Conservation (phyloP, 2,888 invertebrate genomes). For the Aproaerema taeniolella region DNA sequence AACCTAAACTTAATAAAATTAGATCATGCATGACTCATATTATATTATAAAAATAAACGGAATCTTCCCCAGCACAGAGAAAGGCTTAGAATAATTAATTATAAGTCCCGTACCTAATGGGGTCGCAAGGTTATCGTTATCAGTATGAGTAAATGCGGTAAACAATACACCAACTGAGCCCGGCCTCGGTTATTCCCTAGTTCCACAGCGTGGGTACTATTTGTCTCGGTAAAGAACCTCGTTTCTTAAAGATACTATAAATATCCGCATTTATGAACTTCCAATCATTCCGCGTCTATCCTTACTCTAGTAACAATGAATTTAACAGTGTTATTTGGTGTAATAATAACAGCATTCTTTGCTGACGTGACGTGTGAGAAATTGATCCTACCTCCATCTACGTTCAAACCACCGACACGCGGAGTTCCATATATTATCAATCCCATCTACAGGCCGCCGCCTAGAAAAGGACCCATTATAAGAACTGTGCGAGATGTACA, state of each 20-base stretch:
- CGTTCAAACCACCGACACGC: constrained; percentile 1
- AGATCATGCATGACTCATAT: no score
- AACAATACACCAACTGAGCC: background rate
- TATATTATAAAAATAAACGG: no score
- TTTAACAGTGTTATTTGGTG: constrained; percentile 19
- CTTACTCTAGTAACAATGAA: no score
- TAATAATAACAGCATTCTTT: constrained; percentile 22
- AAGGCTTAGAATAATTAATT: no score
- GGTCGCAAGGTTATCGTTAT: no score
- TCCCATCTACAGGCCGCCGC: constrained; percentile 1
- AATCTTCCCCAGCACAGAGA: no score
- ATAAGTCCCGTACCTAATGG: no score
- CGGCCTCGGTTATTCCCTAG: background rate
- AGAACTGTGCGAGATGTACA: constrained; percentile 23
- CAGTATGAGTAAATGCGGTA: no score
- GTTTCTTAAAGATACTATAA: constrained; percentile 21
- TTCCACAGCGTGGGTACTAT: background rate
- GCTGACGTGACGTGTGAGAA: constrained; percentile 17
- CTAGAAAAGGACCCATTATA: background rate
- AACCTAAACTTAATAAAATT: no score
- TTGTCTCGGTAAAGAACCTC: constrained; percentile 20
- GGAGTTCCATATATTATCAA: background rate
- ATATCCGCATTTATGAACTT: constrained; percentile 6
- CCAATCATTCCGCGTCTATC: no score
- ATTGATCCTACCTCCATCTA: constrained; percentile 8